Evolutionary conservation across 2,888 invertebrate genomes (phyloP).

Genomic region (Nebria brevicollis): DNA sequence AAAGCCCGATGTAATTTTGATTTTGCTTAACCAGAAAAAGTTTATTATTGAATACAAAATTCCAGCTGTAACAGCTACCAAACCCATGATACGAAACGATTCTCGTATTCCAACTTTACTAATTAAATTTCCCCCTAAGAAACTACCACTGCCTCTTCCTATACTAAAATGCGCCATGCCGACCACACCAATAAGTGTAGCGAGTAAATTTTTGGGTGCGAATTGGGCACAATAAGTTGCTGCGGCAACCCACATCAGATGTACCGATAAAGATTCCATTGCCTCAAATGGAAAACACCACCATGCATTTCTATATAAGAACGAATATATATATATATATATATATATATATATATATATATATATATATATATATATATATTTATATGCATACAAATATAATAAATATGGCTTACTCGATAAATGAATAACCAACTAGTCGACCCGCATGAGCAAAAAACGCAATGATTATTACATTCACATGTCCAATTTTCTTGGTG

Average conservation of each 20-base stretch:
- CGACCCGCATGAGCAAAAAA: conserved; percentile 87
- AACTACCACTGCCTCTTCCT: conserved; percentile 84
- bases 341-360: conserved; percentile 7
- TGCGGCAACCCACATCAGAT: conserved; percentile 91
- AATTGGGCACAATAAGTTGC: conserved; percentile 87
- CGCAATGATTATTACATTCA: conserved; percentile 84
- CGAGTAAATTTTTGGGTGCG: conserved; percentile 84
- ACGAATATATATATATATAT: background rate
- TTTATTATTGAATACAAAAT: conserved; percentile 76
- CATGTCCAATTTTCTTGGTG: conserved; percentile 82
- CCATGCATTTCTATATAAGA: conserved; percentile 80
- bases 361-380: conserved; percentile 11
- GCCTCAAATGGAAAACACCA: conserved; percentile 91
- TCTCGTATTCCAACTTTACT: conserved; percentile 79
- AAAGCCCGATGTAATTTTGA: conserved; percentile 58
- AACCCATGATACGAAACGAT: conserved; percentile 82
- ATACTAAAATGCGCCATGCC: conserved; percentile 92
- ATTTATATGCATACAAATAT: background rate
- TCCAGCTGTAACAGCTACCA: conserved; percentile 77
- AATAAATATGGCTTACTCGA: conserved; percentile 71
- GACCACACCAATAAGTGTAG: conserved; percentile 86
- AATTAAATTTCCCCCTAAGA: conserved; percentile 81
- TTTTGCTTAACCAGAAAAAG: conserved; percentile 76
- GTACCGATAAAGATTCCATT: conserved; percentile 85
- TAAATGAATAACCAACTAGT: conserved; percentile 85